phyloP scores from a whole-genome alignment of 2,888 invertebrate species.

The Cybosia mesomella region DNA sequence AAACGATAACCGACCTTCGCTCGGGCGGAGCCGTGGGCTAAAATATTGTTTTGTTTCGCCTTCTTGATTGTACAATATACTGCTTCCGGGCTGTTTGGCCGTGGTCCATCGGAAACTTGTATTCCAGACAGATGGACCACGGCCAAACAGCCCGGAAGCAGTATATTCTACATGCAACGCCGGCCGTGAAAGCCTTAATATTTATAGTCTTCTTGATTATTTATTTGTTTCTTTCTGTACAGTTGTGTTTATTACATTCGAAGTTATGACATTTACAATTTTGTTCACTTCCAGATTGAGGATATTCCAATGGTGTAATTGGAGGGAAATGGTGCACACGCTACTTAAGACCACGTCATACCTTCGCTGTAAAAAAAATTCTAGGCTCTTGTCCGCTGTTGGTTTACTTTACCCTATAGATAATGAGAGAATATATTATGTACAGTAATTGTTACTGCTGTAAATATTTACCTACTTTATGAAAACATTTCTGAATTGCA shows the following conservation, averaged over 20 bases:
- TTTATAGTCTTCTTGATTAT: no score
- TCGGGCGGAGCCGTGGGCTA: no score
- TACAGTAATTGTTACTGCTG: slow-evolving; percentile 51
- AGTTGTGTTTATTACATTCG: not conserved
- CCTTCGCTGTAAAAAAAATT: slow-evolving; percentile 48
- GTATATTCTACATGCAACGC: no score
- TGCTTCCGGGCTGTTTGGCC: no score
- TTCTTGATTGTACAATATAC: no score
- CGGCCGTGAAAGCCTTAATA: no score
- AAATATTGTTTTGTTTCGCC: no score
- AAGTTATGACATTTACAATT: not conserved
- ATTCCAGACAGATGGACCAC: no score
- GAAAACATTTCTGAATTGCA: slow-evolving; percentile 37
- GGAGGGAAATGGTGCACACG: slow-evolving; percentile 66
- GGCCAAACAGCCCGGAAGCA: no score
- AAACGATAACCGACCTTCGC: no score
- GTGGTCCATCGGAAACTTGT: no score
- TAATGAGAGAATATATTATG: slow-evolving; percentile 42
- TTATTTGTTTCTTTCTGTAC: no score
- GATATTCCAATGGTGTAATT: slow-evolving; percentile 61
- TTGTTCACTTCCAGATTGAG: slow-evolving; percentile 51
- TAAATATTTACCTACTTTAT: slow-evolving; percentile 46
- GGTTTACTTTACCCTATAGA: slow-evolving; percentile 32
- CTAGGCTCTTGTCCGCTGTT: slow-evolving; percentile 39
- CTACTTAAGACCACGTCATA: slow-evolving; percentile 62